phyloP scores from a whole-genome alignment of 2,113 vertebrate species.

The Pangasianodon gigas region DNA sequence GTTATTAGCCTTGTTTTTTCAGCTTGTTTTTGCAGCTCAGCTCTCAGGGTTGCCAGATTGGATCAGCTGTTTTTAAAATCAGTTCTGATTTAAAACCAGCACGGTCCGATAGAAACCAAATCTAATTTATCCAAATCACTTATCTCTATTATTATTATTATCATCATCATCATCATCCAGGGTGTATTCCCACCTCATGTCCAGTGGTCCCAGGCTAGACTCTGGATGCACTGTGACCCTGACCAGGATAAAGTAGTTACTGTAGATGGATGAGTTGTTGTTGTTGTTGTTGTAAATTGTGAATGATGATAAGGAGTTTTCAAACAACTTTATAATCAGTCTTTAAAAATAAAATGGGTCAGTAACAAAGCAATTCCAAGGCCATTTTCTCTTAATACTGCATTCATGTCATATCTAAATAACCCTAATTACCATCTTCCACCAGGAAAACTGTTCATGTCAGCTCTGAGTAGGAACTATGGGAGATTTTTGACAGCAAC shows the following conservation, averaged over 20 bases:
- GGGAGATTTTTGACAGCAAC: not conserved
- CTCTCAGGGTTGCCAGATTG: conserved; percentile 13
- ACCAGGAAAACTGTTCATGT: not conserved
- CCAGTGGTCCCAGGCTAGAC: not conserved
- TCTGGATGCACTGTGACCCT: not conserved
- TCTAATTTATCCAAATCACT: not conserved
- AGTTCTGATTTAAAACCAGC: not conserved
- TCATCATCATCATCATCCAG: not conserved
- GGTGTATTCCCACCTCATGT: not conserved
- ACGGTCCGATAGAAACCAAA: no score
- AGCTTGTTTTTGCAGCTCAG: conserved; percentile 6
- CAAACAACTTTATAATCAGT: not conserved
- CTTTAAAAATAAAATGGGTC: not conserved
- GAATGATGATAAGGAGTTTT: not conserved
- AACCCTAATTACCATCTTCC: not conserved
- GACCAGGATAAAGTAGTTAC: not conserved
- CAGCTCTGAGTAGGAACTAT: not conserved
- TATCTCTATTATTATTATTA: not conserved
- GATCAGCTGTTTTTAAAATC: no score
- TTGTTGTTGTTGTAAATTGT: not conserved
- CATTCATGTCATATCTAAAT: not conserved
- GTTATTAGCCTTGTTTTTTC: conserved; percentile 8
- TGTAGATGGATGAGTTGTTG: not conserved
- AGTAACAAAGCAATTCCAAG: not conserved
- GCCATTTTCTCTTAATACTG: not conserved